These are phyloP conservation scores for Apamea epomidion DNA, from an alignment of 2,888 invertebrate species.

Conservation along the genomic window DNA sequence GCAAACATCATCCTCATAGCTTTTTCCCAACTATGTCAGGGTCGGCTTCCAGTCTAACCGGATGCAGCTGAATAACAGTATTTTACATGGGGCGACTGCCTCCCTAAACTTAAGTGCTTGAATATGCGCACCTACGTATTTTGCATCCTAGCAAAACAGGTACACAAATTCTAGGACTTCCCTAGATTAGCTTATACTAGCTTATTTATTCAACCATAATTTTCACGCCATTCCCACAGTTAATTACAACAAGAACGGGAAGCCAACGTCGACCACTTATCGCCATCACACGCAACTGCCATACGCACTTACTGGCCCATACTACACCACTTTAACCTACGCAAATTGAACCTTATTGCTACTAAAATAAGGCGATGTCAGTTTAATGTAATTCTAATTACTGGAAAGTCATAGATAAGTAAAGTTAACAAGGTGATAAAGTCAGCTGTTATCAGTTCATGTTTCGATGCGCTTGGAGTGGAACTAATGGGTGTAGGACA, in stretches of 20 bases:
- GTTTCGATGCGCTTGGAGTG: slow-evolving; percentile 65
- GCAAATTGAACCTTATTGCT: slow-evolving; percentile 32
- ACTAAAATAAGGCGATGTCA: slow-evolving; percentile 23
- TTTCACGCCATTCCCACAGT: slow-evolving; percentile 27
- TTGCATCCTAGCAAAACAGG: not conserved
- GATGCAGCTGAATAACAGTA: no score
- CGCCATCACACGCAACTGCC: slow-evolving; percentile 50
- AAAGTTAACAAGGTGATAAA: slow-evolving; percentile 74
- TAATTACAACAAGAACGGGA: slow-evolving; percentile 46
- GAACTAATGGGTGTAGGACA: slow-evolving; percentile 70
- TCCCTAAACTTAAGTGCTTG: no score
- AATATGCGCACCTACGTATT: not conserved
- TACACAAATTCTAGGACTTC: not conserved
- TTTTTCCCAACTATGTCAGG: no score
- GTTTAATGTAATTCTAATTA: slow-evolving; percentile 53
- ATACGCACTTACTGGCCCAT: slow-evolving; percentile 44
- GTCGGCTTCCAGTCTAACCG: no score
- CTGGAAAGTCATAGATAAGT: slow-evolving; percentile 68
- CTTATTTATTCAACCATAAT: slow-evolving; percentile 4
- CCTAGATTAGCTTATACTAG: not conserved
- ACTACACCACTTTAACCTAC: not conserved
- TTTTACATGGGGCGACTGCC: no score
- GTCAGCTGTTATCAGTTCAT: slow-evolving; percentile 68
- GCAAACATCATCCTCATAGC: not conserved
- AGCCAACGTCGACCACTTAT: slow-evolving; percentile 40